Percentiles rank a stretch among this genome's conserved stretches.
Conservation (phyloP, 2,113 vertebrate species). For the Anoplopoma fimbria region DNA sequence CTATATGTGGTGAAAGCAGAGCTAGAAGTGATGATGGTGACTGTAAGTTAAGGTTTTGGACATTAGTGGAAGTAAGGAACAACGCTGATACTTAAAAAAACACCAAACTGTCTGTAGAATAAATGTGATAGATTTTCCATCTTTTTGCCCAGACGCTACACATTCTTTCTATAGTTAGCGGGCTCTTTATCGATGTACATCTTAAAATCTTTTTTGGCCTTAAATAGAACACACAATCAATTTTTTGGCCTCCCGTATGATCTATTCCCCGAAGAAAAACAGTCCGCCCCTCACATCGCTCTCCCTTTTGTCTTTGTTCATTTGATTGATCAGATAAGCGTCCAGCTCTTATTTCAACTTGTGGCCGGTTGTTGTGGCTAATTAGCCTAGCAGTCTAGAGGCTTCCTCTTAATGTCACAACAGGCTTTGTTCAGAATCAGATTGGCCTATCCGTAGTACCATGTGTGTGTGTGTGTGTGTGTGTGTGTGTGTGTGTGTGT, state of each 20-base stretch:
- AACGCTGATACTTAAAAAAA: not conserved
- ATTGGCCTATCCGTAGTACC: constrained; percentile 1
- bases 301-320: constrained; percentile 73
- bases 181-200: constrained; percentile 24
- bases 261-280: constrained; percentile 19
- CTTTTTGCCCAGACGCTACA: too few relatives aligned
- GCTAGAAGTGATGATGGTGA: not conserved
- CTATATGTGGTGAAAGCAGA: too few relatives aligned
- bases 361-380: constrained; percentile 68
- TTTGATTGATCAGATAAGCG: constrained; percentile 76
- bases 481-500: constrained; percentile 22
- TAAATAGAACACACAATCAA: constrained; percentile 15
- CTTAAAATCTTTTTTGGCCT: constrained; percentile 55
- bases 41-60: not conserved
- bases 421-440: constrained; percentile 60
- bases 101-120: not conserved
- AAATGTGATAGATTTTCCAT: not conserved
- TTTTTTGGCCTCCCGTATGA: constrained; percentile 23
- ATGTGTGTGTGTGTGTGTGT: constrained; percentile 9
- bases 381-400: constrained; percentile 57
- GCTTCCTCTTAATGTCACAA: constrained; percentile 75
- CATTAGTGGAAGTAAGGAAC: not conserved
- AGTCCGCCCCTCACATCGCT: not conserved
- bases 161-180: not conserved
- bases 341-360: constrained; percentile 58